Evolutionary conservation across 2,888 invertebrate genomes (phyloP).

Genomic region (Tigriopus californicus): DNA sequence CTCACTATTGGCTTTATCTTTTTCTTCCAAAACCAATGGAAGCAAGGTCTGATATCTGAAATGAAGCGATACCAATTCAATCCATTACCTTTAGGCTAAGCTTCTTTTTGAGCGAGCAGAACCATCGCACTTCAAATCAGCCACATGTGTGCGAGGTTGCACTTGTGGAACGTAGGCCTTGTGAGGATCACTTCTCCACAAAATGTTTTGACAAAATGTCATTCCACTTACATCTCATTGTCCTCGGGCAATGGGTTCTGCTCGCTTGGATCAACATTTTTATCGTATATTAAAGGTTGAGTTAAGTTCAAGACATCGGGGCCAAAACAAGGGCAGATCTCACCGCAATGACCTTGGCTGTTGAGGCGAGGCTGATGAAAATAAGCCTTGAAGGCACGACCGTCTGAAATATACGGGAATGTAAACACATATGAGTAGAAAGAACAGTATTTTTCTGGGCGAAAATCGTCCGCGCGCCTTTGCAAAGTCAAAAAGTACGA

Average conservation of each 20-base stretch:
- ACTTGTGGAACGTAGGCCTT: not conserved
- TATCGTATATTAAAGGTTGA: conserved; percentile 16
- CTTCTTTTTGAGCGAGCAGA: too few relatives aligned
- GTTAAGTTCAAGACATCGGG: conserved; percentile 10
- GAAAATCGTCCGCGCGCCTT: too few relatives aligned
- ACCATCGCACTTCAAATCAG: not conserved
- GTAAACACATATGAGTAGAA: not conserved
- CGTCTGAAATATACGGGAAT: conserved; percentile 10
- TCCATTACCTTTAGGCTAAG: not conserved
- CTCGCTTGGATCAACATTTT: conserved; percentile 17
- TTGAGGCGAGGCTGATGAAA: conserved; percentile 15
- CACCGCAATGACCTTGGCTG: conserved; percentile 16
- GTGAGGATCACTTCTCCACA: not conserved
- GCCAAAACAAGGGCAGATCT: conserved; percentile 16
- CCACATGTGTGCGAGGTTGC: not conserved
- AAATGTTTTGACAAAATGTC: not conserved
- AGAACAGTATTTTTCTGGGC: too few relatives aligned
- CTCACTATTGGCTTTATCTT: not conserved
- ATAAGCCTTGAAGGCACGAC: conserved; percentile 18
- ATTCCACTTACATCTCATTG: not conserved
- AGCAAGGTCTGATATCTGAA: not conserved
- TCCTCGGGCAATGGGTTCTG: not conserved
- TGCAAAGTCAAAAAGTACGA: too few relatives aligned
- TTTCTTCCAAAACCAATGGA: not conserved
- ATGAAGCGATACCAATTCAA: not conserved